Base-by-base conservation (phyloP, 2,113 vertebrate genomes). In the Rhea americana region DNA sequence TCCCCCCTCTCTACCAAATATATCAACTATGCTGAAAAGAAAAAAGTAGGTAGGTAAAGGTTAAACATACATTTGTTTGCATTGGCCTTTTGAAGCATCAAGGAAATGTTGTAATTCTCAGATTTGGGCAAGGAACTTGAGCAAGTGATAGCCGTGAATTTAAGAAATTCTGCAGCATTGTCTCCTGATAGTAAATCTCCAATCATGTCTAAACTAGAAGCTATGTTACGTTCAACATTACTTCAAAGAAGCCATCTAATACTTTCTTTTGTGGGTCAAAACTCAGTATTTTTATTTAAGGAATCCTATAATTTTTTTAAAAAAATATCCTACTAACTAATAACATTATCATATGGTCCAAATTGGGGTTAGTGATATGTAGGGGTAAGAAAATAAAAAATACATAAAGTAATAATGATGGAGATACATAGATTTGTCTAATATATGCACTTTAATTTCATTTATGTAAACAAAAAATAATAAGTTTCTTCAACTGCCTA, bases 381-480 rank as follows among this genome's bases (percentile, higher is more conserved):
- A 53, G 12, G 66, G 28, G 12, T 79, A 70, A 76, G 43, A 70
- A 77, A 78, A 45, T 24, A 71, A 76, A 18, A 24, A 59, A 32
- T 70, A 7, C 1, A 0, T 82, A 37, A 39, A 32, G 14, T 51
- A 72, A 63, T 7, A 75, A 4, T 30, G 22, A 7, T 0, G 22
- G n/a, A 87, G 32, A 24, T 65, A 78, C 90, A 55, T 41, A 43
- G 19, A 10, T 68, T 21, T 68, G 78, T 89, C 26, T 89, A 39
- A 61, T 48, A 5, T 35, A 21, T 72, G n/a, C 22, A 30, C 37
- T 20, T 76, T 56, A 63, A 11, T 74, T 71, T 56, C 55, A 8
- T 25, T 43, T 65, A 21, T 13, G n/a, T 63, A 43, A 68, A 53
- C 18, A 67, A 73, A 61, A 30, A 77, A 43, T 50, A 70, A 11